A percentile compares a stretch with the other conserved stretches of the same genome.
Evolutionary conservation across 2,797 vertebrate genomes (phyloP).

Genomic region (Pterois miles): DNA sequence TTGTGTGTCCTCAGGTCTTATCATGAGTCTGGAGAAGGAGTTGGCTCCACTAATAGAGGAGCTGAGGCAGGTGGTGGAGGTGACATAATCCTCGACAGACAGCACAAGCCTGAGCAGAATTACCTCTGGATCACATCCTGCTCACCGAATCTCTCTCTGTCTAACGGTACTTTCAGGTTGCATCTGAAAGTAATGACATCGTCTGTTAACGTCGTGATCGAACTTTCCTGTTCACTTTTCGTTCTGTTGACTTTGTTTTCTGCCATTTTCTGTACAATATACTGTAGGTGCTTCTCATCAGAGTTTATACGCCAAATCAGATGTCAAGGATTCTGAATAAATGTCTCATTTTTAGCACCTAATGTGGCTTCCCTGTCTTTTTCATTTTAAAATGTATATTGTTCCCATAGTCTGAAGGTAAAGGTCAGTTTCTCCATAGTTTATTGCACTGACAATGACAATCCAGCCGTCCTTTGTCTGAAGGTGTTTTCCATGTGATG

Average conservation of each 20-base stretch:
- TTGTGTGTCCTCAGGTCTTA: constrained; percentile 85
- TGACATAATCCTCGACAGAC: constrained; percentile 81
- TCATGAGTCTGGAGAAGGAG: constrained; percentile 97
- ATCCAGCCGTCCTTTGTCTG: background rate
- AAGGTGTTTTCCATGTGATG: background rate
- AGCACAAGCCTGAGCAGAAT: background rate
- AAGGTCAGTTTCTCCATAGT: background rate
- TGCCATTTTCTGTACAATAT: background rate
- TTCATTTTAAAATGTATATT: background rate
- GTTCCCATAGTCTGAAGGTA: background rate
- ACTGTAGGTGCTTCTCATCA: constrained; percentile 8
- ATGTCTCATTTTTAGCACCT: constrained; percentile 33
- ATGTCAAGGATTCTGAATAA: constrained; percentile 40
- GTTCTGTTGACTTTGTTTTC: constrained; percentile 13
- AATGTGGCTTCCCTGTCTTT: background rate
- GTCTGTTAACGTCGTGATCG: background rate
- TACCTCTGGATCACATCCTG: background rate
- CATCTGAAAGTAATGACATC: background rate
- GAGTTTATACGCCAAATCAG: constrained; percentile 28
- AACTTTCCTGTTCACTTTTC: background rate
- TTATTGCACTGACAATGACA: too few relatives aligned
- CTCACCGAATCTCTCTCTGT: background rate
- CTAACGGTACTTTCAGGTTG: constrained; percentile 17
- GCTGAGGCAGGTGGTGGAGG: constrained; percentile 94
- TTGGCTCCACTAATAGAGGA: constrained; percentile 93